A percentile compares a stretch with the other conserved stretches of the same genome.
These are phyloP conservation scores for Oscheius sp. DNA, from an alignment of 2,888 invertebrate species.

Conservation along the genomic window DNA sequence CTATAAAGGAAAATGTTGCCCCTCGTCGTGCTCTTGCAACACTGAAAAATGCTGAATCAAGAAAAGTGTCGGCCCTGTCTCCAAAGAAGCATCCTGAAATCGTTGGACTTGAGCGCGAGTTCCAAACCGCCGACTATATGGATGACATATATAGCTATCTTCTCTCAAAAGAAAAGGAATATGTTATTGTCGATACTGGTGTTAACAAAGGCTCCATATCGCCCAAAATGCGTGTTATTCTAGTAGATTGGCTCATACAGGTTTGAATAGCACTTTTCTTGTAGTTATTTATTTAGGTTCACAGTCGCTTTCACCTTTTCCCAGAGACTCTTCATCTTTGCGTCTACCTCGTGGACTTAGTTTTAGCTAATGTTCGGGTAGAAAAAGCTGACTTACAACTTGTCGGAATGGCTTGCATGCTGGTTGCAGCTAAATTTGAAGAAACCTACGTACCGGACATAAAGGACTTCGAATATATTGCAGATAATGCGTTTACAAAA, in stretches of 20 bases:
- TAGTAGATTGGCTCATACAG: conserved; percentile 88
- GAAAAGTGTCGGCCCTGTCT: neutral
- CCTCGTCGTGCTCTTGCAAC: conserved; percentile 7
- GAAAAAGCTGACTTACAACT: conserved; percentile 51
- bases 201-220: conserved; percentile 74
- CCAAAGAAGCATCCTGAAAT: conserved; percentile 15
- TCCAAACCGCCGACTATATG: conserved; percentile 79
- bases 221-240: conserved; percentile 85
- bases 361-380: conserved; percentile 78
- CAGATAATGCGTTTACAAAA: conserved; percentile 85
- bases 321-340: conserved; percentile 90
- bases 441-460: conserved; percentile 89
- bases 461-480: conserved; percentile 87
- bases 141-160: conserved; percentile 82
- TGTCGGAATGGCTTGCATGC: conserved; percentile 74
- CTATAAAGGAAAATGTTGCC: neutral
- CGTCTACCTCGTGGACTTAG: conserved; percentile 87
- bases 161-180: conserved; percentile 39
- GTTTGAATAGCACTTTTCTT: conserved; percentile 20
- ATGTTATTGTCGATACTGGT: conserved; percentile 7
- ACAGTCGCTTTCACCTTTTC: conserved; percentile 83
- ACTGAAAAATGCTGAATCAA: neutral
- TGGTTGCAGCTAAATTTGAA: conserved; percentile 92
- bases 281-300: conserved; percentile 76
- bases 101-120: conserved; percentile 32